Evolutionary conservation across 2,797 vertebrate genomes (phyloP).

Genomic region (Mallotus villosus): DNA sequence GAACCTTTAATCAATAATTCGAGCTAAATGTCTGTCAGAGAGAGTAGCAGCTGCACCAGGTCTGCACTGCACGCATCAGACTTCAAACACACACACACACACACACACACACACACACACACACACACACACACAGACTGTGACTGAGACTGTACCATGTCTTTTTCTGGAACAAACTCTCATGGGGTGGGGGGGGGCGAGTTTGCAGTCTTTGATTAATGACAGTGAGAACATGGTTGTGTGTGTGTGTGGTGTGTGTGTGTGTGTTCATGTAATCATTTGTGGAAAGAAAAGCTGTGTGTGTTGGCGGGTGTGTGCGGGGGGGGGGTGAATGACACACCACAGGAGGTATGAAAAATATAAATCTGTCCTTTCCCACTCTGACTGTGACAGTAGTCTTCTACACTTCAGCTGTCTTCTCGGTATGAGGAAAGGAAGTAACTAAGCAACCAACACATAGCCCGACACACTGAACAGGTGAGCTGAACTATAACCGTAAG

Average conservation of each 20-base stretch:
- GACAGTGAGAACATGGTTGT: not conserved
- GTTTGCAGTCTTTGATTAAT: not conserved
- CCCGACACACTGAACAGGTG: not conserved
- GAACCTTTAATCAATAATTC: not conserved
- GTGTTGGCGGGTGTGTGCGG: no score
- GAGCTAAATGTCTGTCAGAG: no score
- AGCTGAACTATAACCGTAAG: not conserved
- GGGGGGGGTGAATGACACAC: not conserved
- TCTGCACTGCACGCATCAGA: not conserved
- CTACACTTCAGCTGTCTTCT: not conserved
- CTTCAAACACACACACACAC: not conserved
- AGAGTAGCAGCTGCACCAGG: not conserved
- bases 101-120: not conserved
- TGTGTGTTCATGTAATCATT: not conserved
- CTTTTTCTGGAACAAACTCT: no score
- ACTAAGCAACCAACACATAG: slow-evolving; percentile 5
- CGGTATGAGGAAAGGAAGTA: not conserved
- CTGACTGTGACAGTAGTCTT: not conserved
- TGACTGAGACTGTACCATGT: not conserved
- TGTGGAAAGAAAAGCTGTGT: not conserved
- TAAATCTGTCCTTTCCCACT: not conserved
- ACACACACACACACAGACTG: not conserved
- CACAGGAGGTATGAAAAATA: not conserved
- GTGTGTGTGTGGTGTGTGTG: not conserved
- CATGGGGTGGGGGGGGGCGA: no score